Evolutionary conservation across 2,797 vertebrate genomes (phyloP), one percentile per base, ranked within the genome.

Genomic region (Geotrypetes seraphini): DNA sequence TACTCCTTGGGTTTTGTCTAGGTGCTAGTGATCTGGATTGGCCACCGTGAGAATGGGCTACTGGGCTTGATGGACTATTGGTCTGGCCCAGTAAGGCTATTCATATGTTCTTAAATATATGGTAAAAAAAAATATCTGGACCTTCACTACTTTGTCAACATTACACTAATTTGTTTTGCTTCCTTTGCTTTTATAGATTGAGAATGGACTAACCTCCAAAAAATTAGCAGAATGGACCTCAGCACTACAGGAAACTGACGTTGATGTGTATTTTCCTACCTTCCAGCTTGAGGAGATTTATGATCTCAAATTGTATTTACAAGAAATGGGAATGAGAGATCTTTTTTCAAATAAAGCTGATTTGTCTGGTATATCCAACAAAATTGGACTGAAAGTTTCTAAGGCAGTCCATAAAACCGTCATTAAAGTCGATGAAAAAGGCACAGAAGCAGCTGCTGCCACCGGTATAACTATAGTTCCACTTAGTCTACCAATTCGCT

Each of bases 351-450:
- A 22, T 16, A 63, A 57, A 53, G 72, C 73, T 14, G 53, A 82
- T 28, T 59, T 82, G 32, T 73, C 71, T 25, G 74, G 75, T 17
- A 78, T 81, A 21, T 77, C 78, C 11, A 28, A 1, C 8, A 52
- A 31, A 17, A 41, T 39, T 6, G 58, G 53, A 12, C 29, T 81
- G 2, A 57, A 35, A 43, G 39, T 82, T 21, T 77, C 74, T 14
- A 61, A 67, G 16, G 57, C 64, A 12, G 34, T 71, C 19, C 78
- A 81, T 49, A 73, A 81, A 27, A 58, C 68, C 7, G 70, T 54
- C 0, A 8, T 81, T 43, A 73, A 81, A 25, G 72, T 79, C 35
- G 78, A 50, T 0, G 69, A 81, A 50, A 63, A 76, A 22, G 78
- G 78, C 13, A 81, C 71, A 0, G 75, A 73, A 43, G 78, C 73